Evolutionary conservation across 2,888 invertebrate species (phyloP).

Genomic region (Pristionchus fissidentatus): DNA sequence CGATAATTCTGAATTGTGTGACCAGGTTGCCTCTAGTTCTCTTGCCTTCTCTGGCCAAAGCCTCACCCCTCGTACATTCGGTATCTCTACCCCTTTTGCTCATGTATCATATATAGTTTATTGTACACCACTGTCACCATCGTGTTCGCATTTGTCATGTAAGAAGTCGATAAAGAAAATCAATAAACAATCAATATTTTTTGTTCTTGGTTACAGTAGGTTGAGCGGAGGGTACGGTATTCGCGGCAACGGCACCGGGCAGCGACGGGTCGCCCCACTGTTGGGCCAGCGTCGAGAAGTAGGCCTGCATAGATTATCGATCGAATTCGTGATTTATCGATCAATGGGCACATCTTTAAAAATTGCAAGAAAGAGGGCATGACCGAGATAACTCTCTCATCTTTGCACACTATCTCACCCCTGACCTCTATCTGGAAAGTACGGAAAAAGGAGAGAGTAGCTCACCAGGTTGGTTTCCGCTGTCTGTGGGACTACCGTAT

Average conservation of each 20-base stretch:
- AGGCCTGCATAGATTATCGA: background rate
- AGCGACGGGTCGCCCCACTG: too few species aligned
- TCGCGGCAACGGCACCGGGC: too few species aligned
- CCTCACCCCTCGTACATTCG: slow-evolving; percentile 9
- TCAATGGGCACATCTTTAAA: too few species aligned
- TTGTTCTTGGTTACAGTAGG: too few species aligned
- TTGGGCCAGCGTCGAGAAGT: background rate
- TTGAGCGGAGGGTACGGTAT: too few species aligned
- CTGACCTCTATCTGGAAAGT: background rate
- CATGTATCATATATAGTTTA: background rate
- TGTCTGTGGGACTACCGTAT: background rate
- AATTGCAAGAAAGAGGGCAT: too few species aligned
- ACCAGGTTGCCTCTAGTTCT: background rate
- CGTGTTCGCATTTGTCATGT: background rate
- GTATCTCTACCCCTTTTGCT: slow-evolving; percentile 17
- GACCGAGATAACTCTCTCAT: too few species aligned
- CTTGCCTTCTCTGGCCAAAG: background rate
- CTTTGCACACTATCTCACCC: background rate
- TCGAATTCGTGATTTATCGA: background rate
- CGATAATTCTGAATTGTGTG: background rate
- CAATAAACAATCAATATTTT: too few species aligned
- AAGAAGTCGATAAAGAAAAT: background rate
- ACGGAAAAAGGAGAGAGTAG: background rate
- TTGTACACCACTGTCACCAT: background rate
- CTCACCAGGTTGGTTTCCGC: background rate